Conservation (phyloP, 2,113 vertebrate genomes). For the Tor tambroides region DNA sequence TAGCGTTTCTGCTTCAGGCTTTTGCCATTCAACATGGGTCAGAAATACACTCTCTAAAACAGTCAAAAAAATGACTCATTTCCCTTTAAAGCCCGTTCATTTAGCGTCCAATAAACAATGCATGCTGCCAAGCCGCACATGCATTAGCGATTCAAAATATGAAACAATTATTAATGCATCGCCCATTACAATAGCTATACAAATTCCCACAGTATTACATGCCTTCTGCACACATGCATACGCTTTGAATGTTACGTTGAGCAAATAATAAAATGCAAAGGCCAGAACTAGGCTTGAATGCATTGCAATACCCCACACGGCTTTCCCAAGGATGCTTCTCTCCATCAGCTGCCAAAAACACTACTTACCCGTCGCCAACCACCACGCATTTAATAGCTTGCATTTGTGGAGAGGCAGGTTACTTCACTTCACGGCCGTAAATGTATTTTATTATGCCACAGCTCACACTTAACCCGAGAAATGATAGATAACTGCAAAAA, state of each 20-base stretch:
- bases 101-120: neutral
- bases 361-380: constrained; percentile 81
- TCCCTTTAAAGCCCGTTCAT: neutral
- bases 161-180: neutral
- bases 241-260: too few relatives aligned
- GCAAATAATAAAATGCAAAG: neutral
- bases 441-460: constrained; percentile 26
- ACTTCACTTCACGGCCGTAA: constrained; percentile 50
- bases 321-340: constrained; percentile 21
- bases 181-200: neutral
- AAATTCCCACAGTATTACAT: neutral
- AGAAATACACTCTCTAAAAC: neutral
- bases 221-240: neutral
- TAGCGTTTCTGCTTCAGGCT: constrained; percentile 5
- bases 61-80: neutral
- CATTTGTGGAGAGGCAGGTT: constrained; percentile 69
- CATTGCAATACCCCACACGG: constrained; percentile 13
- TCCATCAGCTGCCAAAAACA: constrained; percentile 4
- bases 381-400: constrained; percentile 84
- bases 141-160: neutral
- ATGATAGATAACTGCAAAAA: constrained; percentile 40
- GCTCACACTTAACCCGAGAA: neutral
- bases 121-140: neutral
- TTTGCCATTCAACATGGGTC: constrained; percentile 9
- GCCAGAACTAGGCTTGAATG: neutral